Conservation (phyloP, 1,140 invertebrate species). For the Drosophila mojavensis region DNA sequence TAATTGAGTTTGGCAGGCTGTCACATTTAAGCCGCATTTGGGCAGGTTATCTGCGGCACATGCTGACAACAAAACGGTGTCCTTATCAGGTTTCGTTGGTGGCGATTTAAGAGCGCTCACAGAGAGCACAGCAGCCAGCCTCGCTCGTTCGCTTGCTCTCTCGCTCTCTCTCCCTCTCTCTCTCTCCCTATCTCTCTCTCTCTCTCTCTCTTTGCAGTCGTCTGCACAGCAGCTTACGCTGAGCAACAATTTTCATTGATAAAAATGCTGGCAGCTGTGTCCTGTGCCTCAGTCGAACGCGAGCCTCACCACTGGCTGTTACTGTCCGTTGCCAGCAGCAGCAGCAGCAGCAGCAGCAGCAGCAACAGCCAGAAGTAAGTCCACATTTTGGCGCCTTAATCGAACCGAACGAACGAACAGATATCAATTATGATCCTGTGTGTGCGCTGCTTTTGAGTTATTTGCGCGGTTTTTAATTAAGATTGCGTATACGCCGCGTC, state of each 20-base stretch:
- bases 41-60: not conserved
- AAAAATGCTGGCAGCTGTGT: conserved; percentile 66
- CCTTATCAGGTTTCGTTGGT: not conserved
- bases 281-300: conserved; percentile 67
- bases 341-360: not conserved
- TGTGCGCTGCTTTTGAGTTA: conserved; percentile 4
- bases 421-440: not conserved
- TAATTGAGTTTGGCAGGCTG: not conserved
- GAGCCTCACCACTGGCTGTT: conserved; percentile 57
- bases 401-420: not conserved
- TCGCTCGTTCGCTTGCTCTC: not conserved
- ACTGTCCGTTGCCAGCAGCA: not conserved
- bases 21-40: conserved; percentile 2
- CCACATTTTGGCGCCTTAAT: conserved; percentile 27
- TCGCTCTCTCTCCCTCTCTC: conserved; percentile 9
- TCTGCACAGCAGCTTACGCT: conserved; percentile 22
- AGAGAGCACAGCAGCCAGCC: not conserved
- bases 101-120: conserved; percentile 4
- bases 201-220: conserved; percentile 11
- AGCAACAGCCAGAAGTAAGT: not conserved
- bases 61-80: not conserved
- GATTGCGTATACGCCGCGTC: conserved; percentile 48
- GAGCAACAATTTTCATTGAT: conserved; percentile 79
- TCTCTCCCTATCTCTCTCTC: conserved; percentile 14
- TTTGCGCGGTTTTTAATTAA: conserved; percentile 33